Evolutionary conservation across 1,140 invertebrate species (phyloP).

Genomic region (Arctopsyche grandis): DNA sequence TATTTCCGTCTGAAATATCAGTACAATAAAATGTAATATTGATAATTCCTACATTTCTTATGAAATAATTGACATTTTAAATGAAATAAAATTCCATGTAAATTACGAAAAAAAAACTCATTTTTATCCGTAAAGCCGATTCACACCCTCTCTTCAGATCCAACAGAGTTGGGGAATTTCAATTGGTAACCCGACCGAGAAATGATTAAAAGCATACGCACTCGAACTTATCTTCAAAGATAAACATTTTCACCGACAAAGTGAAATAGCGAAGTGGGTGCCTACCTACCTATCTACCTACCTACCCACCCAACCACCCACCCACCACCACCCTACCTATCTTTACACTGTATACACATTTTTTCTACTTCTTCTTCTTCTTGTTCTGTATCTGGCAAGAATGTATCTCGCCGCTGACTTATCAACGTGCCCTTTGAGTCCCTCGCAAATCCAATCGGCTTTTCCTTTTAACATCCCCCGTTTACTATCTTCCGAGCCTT

Average conservation of each 20-base stretch:
- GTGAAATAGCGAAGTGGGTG: conserved; percentile 8
- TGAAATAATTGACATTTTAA: too few relatives aligned
- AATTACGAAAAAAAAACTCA: not conserved
- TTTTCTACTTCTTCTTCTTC: too few relatives aligned
- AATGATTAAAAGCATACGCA: conserved; percentile 16
- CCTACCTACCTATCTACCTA: too few relatives aligned
- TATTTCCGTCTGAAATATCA: too few relatives aligned
- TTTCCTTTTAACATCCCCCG: conserved; percentile 25
- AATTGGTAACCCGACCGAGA: not conserved
- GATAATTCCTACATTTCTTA: too few relatives aligned
- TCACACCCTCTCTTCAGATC: not conserved
- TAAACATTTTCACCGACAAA: conserved; percentile 20
- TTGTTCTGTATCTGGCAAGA: conserved; percentile 2
- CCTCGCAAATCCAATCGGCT: conserved; percentile 34
- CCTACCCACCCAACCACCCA: too few relatives aligned
- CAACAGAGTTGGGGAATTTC: not conserved
- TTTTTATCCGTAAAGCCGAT: not conserved
- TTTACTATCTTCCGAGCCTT: conserved; percentile 34
- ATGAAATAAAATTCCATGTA: too few relatives aligned
- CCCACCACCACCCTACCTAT: too few relatives aligned
- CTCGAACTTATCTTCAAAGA: conserved; percentile 6
- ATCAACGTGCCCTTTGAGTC: conserved; percentile 35
- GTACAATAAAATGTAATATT: too few relatives aligned
- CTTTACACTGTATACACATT: too few relatives aligned
- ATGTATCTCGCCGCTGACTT: conserved; percentile 30